Percentiles rank a stretch among this genome's conserved stretches.
Conservation (phyloP, 2,113 vertebrate genomes). For the Centropristis striata region DNA sequence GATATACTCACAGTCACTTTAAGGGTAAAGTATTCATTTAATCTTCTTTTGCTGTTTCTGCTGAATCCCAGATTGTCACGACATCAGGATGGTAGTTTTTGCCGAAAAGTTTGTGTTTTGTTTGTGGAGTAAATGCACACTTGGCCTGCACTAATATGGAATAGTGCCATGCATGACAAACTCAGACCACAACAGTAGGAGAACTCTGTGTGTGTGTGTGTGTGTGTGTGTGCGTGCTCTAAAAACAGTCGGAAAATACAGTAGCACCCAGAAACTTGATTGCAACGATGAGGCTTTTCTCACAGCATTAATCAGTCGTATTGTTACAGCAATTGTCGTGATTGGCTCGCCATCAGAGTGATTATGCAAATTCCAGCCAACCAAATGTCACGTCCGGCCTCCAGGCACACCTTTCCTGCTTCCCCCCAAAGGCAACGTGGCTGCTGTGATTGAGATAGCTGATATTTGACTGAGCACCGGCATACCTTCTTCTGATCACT, state of each 20-base stretch:
- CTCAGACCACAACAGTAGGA: neutral
- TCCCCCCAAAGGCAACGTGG: slow-evolving; percentile 63
- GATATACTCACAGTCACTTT: too few relatives aligned
- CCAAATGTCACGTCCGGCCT: slow-evolving; percentile 85
- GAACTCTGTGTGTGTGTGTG: slow-evolving; percentile 22
- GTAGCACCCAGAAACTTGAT: slow-evolving; percentile 76
- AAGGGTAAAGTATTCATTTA: too few relatives aligned
- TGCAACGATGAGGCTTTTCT: slow-evolving; percentile 73
- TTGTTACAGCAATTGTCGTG: slow-evolving; percentile 81
- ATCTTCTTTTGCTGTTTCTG: too few relatives aligned
- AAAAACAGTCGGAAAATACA: slow-evolving; percentile 64
- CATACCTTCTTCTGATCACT: slow-evolving; percentile 79
- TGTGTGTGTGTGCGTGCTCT: neutral
- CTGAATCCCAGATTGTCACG: neutral
- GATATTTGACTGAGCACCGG: slow-evolving; percentile 79
- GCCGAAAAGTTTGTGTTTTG: neutral
- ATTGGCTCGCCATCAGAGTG: slow-evolving; percentile 82
- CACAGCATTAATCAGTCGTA: slow-evolving; percentile 84
- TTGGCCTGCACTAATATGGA: neutral
- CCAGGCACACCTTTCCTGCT: slow-evolving; percentile 67
- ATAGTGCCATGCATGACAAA: slow-evolving; percentile 34
- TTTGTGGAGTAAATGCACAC: slow-evolving; percentile 1
- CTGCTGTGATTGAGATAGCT: slow-evolving; percentile 78
- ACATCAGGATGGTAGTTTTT: neutral
- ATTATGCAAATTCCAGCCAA: slow-evolving; percentile 85